Evolutionary conservation across 1,140 invertebrate species (phyloP), one percentile per base, ranked within the genome.

Genomic region (Panagrolaimus sp.): DNA sequence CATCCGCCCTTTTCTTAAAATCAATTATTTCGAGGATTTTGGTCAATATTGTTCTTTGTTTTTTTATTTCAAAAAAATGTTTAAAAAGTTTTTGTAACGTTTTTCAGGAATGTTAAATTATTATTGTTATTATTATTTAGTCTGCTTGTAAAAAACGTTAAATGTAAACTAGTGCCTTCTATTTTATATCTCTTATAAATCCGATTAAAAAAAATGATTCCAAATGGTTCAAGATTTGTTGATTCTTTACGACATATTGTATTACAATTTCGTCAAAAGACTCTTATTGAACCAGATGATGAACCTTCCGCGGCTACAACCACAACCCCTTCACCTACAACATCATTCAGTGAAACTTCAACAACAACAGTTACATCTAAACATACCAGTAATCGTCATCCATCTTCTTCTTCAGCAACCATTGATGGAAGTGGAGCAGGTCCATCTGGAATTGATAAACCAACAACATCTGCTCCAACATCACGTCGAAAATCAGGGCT

Each of bases 361-460:
- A 57, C 51, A 13, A 9, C 51, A 11, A 57, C 51, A n/a, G 20
- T 57, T 5, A 27, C 51, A 27, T 25, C 20, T n/a, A 57, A 57
- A 8, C 2, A 38, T 38, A 38, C 2, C 7, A 38, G 2, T 38
- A 57, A 57, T 8, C 20, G 27, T 14, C 20, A 57, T 25, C 20
- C 20, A 1, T 57, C 27, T 27, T 20, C 20, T 1, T 20, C 51
- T 20, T 20, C 51, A 11, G 20, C 20, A 9, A 27, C 51, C 11
- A 57, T 57, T 20, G 51, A 57, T 25, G 20, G 31, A 38, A 38
- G 31, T 38, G 31, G 31, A 38, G 31, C 7, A 38, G 31, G 2
- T 7, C 7, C 31, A 38, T 38, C 31, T 4, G 31, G 31, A 7
- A 38, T 38, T 38, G 66, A 63, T 61, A 68, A 72, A 65, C 51